Base-by-base conservation (phyloP, 2,888 invertebrate genomes). In the Aleiodes alternator region DNA sequence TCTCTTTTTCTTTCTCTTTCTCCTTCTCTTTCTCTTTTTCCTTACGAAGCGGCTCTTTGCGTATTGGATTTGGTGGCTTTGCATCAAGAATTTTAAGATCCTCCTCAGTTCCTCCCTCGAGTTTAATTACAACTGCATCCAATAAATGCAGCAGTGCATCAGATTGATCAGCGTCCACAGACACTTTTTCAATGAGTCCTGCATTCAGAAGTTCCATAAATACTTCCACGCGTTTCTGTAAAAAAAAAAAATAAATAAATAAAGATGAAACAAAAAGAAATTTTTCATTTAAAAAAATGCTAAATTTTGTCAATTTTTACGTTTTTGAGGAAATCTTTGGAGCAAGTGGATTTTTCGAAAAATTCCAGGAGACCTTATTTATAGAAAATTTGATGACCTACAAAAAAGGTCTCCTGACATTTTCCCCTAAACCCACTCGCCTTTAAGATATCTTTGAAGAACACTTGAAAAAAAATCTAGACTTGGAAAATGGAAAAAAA, bases 61-160 rank as follows among this genome's bases (percentile, higher is more conserved):
- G 87, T 73, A 85, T 86, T 3, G 80, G 29, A 8, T 80, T 55
- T 8, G 79, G 68, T n/a, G 86, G 86, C 68, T 88, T 89, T 0
- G 82, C 92, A 83, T 98, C 97, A n/a, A 98, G 91, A 34, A 95
- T 92, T 82, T 95, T 95, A 16, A 98, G 90, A 90, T 98, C 98
- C 84, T 96, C 95, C 61, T 96, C 96, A 0, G 94, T 94, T 0
- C 96, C 97, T 23, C 98, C 99, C 90, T 99, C 99, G 57, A 99
- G 91, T 89, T 97, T 96, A 79, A 99, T 97, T 6, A 99, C 99
- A 56, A 97, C 98, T 73, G 98, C 96, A 89, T 99, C 99, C 76
- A 99, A 92, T 9, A 99, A 91, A 81, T 95, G 94, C 68, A 98
- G 93, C 70, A 99, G 90, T 75, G 94, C 93, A 72, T 95, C 95